Conservation (phyloP, 2,113 vertebrate species). For the Nycticorax nycticorax region DNA sequence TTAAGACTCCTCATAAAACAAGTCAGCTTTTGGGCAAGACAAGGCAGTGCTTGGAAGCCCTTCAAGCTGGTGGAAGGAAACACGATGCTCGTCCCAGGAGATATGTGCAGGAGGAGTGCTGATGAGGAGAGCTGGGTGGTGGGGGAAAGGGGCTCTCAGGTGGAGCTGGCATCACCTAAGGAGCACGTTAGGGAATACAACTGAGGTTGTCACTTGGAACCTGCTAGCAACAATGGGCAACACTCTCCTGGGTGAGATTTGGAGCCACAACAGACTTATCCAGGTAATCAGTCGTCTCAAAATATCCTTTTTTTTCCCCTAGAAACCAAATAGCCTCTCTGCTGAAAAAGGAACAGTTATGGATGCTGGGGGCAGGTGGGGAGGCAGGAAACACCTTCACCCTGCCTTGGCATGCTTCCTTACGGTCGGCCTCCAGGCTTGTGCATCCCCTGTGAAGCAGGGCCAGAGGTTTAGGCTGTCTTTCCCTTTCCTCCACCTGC, state of each 20-base stretch:
- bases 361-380: background rate
- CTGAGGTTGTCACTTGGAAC: background rate
- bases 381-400: background rate
- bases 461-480: accelerated
- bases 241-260: background rate
- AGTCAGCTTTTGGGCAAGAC: constrained; percentile 5
- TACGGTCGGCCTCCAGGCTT: background rate
- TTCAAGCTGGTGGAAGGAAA: background rate
- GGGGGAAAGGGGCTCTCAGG: background rate
- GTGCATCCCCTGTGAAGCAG: background rate
- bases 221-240: background rate
- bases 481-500: background rate
- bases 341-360: background rate
- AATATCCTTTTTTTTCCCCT: background rate
- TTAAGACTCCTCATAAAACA: constrained; percentile 23
- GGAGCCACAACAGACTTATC: background rate
- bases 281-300: background rate
- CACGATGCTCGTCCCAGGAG: background rate
- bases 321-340: background rate
- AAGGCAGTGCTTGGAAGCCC: background rate
- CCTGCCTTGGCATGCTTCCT: background rate
- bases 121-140: background rate
- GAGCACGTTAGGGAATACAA: accelerated
- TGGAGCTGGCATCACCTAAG: background rate
- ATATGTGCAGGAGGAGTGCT: accelerated